Base-by-base conservation (phyloP, 1,140 invertebrate genomes). In the Euglossa dilemma region DNA sequence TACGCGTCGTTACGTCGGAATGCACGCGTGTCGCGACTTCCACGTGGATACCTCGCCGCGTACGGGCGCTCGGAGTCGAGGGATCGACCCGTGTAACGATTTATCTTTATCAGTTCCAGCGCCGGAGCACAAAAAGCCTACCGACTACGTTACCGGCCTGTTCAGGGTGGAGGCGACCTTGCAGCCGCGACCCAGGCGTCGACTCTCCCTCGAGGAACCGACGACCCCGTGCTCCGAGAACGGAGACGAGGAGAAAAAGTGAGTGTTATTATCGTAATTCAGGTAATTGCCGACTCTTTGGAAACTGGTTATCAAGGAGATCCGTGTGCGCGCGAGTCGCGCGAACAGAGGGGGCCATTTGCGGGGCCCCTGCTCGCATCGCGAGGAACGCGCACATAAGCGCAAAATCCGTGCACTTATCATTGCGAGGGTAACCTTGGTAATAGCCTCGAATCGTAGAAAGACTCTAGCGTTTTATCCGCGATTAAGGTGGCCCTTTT, bases 111-210 rank as follows among this genome's bases (percentile, higher is more conserved):
- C 92, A 96, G 96, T 96, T 94, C 96, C 96, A 93, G 95, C 95
- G 91, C 96, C 96, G 67, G 96, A 96, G 86, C 95, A 96, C 87
- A 97, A 97, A 93, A 97, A 96, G 87, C 95, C 96, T 47, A 96
- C 96, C 80, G 96, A 98, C 91, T 98, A 97, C 92, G 97, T 98
- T 89, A 96, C 96, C 91, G 97, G 97, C 78, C 92, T 98, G 69
- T 98, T 98, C 92, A 96, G 96, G 92, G 94, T 97, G 67, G 96
- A 97, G 90, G 94, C 97, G 69, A 95, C 95, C 50, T 93, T 95
- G 52, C 94, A 95, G 83, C 95, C 96, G 50, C 85, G 93, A 88
- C 87, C 91, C 50, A 91, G 95, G 93, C 93, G 94, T 88, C 89
- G 90, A 79, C 84, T 93, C 66, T 93, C 90, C 66, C 82, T 93